These are phyloP conservation scores for Anoplius nigerrimus DNA, from an alignment of 2,888 invertebrate species.

Conservation along the genomic window DNA sequence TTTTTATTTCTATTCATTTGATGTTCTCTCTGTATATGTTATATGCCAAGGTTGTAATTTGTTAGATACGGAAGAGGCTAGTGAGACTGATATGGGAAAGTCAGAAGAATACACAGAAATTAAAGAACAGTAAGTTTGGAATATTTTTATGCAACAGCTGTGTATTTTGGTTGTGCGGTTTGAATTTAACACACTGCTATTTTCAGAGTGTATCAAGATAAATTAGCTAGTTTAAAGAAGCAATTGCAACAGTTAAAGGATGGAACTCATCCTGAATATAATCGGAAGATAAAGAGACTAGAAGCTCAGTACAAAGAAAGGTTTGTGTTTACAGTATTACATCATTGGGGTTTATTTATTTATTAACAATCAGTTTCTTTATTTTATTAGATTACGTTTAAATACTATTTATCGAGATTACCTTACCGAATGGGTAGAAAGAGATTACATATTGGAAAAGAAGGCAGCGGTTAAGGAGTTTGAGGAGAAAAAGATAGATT, in stretches of 20 bases:
- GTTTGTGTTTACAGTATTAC: slow-evolving; percentile 48
- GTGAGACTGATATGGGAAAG: slow-evolving; percentile 93
- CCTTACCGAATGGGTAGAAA: slow-evolving; percentile 90
- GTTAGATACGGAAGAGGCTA: slow-evolving; percentile 95
- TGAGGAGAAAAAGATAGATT: slow-evolving; percentile 95
- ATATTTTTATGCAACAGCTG: slow-evolving; percentile 5
- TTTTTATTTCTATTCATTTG: background rate
- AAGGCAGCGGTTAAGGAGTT: slow-evolving; percentile 93
- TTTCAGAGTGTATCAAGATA: slow-evolving; percentile 91
- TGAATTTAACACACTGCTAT: background rate
- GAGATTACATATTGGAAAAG: slow-evolving; percentile 91
- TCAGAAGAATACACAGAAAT: slow-evolving; percentile 89
- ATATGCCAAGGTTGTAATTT: slow-evolving; percentile 35
- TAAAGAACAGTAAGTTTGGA: slow-evolving; percentile 86
- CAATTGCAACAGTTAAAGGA: slow-evolving; percentile 93
- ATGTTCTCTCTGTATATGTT: background rate
- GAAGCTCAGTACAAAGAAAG: slow-evolving; percentile 90
- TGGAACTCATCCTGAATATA: slow-evolving; percentile 90
- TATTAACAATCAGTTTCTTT: slow-evolving; percentile 1
- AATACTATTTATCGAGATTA: slow-evolving; percentile 88
- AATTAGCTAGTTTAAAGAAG: slow-evolving; percentile 90
- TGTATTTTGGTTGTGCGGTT: background rate
- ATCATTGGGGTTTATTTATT: background rate
- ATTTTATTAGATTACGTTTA: slow-evolving; percentile 77
- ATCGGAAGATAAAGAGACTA: slow-evolving; percentile 86